Percentiles rank a stretch among this genome's conserved stretches.
Conservation (phyloP, 2,797 vertebrate species). For the Dicrostonyx torquatus region DNA sequence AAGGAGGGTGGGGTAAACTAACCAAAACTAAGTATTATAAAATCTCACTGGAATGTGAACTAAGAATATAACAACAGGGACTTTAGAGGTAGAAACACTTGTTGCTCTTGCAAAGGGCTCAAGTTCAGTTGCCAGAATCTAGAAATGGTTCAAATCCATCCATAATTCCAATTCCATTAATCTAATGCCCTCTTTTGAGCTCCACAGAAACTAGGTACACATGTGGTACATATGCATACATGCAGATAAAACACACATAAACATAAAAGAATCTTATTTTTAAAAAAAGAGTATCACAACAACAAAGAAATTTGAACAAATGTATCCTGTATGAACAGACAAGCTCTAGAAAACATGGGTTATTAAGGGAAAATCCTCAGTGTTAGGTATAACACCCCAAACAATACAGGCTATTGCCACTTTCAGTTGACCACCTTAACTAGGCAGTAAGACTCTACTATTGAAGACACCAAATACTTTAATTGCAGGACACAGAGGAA, state of each 20-base stretch:
- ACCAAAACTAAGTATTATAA: neutral
- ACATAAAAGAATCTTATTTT: neutral
- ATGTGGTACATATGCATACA: neutral
- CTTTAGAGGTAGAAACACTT: neutral
- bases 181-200: neutral
- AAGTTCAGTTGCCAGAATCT: neutral
- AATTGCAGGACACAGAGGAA: neutral
- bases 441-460: neutral
- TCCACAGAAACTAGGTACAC: neutral
- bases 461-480: neutral
- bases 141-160: neutral
- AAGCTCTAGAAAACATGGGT: neutral
- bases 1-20: neutral
- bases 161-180: neutral
- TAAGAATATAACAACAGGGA: neutral
- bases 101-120: neutral
- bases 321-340: neutral
- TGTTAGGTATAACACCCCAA: neutral
- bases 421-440: neutral
- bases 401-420: neutral
- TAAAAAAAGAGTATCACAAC: neutral
- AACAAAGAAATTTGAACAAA: neutral
- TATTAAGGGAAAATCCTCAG: neutral
- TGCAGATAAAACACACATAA: neutral
- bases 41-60: neutral